Evolutionary conservation across 2,113 vertebrate species (phyloP).

Genomic region (Carassius carassius): DNA sequence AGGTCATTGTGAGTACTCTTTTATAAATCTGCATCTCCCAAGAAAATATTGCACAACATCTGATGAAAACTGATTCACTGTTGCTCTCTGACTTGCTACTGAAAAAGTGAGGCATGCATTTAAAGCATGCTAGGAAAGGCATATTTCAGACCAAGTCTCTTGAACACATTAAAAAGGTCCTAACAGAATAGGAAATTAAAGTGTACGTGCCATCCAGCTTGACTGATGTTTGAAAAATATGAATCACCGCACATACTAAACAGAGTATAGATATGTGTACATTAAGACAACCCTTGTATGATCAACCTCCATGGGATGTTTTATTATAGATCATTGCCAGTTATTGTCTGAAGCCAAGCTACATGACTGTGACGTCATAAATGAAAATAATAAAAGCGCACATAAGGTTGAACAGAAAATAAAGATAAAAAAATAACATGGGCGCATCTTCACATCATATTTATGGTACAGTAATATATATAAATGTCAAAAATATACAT

Average conservation of each 20-base stretch:
- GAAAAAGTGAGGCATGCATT: no score
- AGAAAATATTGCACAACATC: no score
- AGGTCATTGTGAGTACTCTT: no score
- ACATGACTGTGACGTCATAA: conserved; percentile 9
- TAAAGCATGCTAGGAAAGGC: no score
- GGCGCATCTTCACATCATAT: conserved; percentile 7
- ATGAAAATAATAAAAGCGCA: conserved; percentile 16
- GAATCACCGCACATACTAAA: background rate
- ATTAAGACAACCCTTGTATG: conserved; percentile 21
- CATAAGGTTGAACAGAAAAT: conserved; percentile 15
- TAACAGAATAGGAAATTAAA: background rate
- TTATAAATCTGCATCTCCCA: no score
- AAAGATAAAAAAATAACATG: conserved; percentile 15
- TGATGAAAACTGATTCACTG: no score
- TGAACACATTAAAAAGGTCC: no score
- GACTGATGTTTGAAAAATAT: background rate
- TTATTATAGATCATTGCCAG: conserved; percentile 35
- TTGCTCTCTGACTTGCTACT: no score
- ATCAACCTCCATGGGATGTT: conserved; percentile 23
- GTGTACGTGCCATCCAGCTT: background rate
- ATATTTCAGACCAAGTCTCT: no score
- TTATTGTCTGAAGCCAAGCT: conserved; percentile 8
- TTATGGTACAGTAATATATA: conserved; percentile 13
- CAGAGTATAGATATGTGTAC: background rate
- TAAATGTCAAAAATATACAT: conserved; percentile 10